Base-by-base conservation (phyloP, 2,888 invertebrate genomes). In the Teinopalpus imperialis region DNA sequence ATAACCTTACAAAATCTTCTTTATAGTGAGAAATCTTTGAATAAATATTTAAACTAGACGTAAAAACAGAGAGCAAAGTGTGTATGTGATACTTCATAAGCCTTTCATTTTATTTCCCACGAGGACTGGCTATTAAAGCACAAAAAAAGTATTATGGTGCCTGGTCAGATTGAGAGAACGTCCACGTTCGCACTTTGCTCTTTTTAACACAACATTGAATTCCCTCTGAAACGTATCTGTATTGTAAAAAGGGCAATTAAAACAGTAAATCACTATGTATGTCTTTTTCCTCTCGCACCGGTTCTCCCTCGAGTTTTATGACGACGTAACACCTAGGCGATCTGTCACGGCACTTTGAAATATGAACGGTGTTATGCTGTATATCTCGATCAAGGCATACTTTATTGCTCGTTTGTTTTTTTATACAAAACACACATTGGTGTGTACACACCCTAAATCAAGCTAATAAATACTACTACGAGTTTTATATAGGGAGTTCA, bases 351-450 rank as follows among this genome's bases (percentile, higher is more conserved):
- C 74, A 70, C 65, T 80, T 80, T 86, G 86, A 86, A 75, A 76
- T 83, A 87, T 83, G 81, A 80, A 80, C 78, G 76, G 75, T 76
- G 72, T 78, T 76, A 77, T 75, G 74, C 70, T 69, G 67, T 86
- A 82, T 83, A 85, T 85, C 77, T 80, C 74, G 64, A 75, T 73
- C 68, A 66, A 56, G 56, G 53, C 57, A 59, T 74, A 74, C 64
- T 81, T 82, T 82, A 83, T 74, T 70, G 71, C 64, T 63, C 65
- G 72, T 70, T 69, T 74, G 73, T 81, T 75, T 73, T 75, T 75
- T 76, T 73, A 72, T 49, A 56, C 66, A 63, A 66, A 69, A 71
- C 70, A 75, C 71, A 76, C 53, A 56, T 57, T 57, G 55, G 61
- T 77, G 73, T 77, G 68, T 70, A 68, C 69, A 58, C 52, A 69